These are phyloP conservation scores for Exocentrus adspersus DNA, from an alignment of 2,888 invertebrate genomes.

Conservation along the genomic window DNA sequence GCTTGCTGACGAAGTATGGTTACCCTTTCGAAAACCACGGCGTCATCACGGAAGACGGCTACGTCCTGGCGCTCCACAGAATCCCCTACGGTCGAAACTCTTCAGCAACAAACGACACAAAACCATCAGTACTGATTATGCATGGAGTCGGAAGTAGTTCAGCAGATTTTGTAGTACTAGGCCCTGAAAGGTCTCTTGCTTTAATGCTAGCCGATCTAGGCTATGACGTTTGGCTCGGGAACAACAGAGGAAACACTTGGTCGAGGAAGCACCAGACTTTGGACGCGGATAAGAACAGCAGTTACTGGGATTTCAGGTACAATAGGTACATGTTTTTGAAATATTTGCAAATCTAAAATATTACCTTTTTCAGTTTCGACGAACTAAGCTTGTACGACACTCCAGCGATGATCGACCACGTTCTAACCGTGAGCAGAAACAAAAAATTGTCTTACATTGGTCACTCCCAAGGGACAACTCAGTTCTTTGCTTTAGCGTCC, in stretches of 20 bases:
- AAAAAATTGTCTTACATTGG: slow-evolving; percentile 75
- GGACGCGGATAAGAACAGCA: slow-evolving; percentile 37
- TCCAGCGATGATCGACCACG: slow-evolving; percentile 79
- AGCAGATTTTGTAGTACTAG: slow-evolving; percentile 39
- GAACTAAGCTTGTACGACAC: slow-evolving; percentile 80
- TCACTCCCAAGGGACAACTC: slow-evolving; percentile 71
- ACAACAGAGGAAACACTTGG: slow-evolving; percentile 68
- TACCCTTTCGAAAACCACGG: slow-evolving; percentile 62
- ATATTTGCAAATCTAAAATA: too few species aligned
- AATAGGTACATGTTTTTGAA: too few species aligned
- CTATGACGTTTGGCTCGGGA: slow-evolving; percentile 54
- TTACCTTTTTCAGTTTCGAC: slow-evolving; percentile 59
- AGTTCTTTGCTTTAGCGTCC: slow-evolving; percentile 72
- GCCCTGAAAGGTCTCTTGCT: slow-evolving; percentile 40
- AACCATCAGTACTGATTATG: slow-evolving; percentile 34
- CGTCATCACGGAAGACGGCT: slow-evolving; percentile 67
- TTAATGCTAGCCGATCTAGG: slow-evolving; percentile 42
- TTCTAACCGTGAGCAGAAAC: slow-evolving; percentile 67
- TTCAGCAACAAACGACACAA: neutral
- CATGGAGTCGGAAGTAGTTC: slow-evolving; percentile 33
- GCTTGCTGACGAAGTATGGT: slow-evolving; percentile 58
- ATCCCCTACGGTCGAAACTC: slow-evolving; percentile 63
- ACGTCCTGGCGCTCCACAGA: slow-evolving; percentile 67
- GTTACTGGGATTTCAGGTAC: slow-evolving; percentile 67
- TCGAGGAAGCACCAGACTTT: slow-evolving; percentile 61